Evolutionary conservation across 2,113 vertebrate genomes (phyloP).

Genomic region (Paramormyrops kingsleyae): DNA sequence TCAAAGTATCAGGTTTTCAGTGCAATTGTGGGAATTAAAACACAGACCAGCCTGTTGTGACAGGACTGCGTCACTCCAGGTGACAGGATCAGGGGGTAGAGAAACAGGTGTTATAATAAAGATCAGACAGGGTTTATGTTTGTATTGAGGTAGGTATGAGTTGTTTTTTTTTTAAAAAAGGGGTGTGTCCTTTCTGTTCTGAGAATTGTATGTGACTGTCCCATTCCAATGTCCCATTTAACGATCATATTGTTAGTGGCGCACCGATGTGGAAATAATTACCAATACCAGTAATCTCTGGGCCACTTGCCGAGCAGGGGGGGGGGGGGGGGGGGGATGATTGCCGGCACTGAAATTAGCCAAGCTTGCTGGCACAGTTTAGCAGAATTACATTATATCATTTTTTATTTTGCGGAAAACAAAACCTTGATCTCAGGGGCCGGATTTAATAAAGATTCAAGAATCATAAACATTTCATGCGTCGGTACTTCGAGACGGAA

Average conservation of each 20-base stretch:
- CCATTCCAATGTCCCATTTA: not conserved
- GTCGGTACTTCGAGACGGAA: not conserved
- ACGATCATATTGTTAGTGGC: not conserved
- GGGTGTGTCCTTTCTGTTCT: not conserved
- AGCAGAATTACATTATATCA: not conserved
- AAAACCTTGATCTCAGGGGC: not conserved
- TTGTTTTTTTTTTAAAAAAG: not conserved
- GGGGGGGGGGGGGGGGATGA: conserved; percentile 33
- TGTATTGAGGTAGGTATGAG: not conserved
- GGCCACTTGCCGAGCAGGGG: conserved; percentile 23
- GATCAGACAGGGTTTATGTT: not conserved
- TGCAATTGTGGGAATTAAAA: not conserved
- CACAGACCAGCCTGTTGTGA: not conserved
- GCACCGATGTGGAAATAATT: not conserved
- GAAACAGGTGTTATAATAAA: not conserved
- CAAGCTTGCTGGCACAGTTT: not conserved
- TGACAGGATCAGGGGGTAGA: not conserved
- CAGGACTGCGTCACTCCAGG: not conserved
- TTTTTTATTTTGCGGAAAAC: not conserved
- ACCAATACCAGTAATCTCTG: not conserved
- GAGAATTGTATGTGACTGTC: not conserved
- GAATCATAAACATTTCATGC: not conserved
- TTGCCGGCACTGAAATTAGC: conserved; percentile 23
- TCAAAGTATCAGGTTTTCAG: not conserved
- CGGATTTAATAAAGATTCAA: not conserved